Conservation (phyloP, 2,888 invertebrate genomes). For the Cephus sareptanus region DNA sequence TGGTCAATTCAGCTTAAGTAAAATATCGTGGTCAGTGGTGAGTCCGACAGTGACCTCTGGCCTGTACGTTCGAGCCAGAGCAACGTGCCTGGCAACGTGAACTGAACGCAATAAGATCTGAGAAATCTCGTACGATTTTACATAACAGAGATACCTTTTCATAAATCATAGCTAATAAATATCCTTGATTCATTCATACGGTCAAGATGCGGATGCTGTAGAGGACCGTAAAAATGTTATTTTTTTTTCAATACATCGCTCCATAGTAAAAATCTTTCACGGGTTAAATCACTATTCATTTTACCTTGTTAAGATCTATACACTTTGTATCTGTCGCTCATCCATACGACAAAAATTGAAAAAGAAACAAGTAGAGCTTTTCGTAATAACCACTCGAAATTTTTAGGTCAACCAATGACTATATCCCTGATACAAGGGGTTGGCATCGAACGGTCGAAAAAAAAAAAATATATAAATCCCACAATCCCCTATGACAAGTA, state of each 20-base stretch:
- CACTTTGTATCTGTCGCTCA: not conserved
- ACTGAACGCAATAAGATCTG: not conserved
- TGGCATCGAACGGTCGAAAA: not conserved
- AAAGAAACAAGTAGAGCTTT: not conserved
- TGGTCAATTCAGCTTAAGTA: slow-evolving; percentile 20
- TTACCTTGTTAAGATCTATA: not conserved
- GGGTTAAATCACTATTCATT: not conserved
- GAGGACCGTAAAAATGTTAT: not conserved
- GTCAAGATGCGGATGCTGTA: not conserved
- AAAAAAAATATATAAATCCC: not conserved
- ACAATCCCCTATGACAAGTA: not conserved
- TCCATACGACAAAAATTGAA: not conserved
- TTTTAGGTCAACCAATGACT: not conserved
- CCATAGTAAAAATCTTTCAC: not conserved
- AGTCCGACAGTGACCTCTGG: not conserved
- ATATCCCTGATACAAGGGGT: not conserved
- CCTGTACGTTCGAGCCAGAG: not conserved
- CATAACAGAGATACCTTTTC: not conserved
- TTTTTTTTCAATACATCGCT: not conserved
- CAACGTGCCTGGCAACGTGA: not conserved
- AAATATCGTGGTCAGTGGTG: slow-evolving; percentile 23
- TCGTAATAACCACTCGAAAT: not conserved
- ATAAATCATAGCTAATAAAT: not conserved
- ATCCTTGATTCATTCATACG: not conserved
- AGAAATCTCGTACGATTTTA: not conserved